These are phyloP conservation scores for Nothobranchius furzeri DNA, from an alignment of 2,113 vertebrate species.

Conservation along the genomic window DNA sequence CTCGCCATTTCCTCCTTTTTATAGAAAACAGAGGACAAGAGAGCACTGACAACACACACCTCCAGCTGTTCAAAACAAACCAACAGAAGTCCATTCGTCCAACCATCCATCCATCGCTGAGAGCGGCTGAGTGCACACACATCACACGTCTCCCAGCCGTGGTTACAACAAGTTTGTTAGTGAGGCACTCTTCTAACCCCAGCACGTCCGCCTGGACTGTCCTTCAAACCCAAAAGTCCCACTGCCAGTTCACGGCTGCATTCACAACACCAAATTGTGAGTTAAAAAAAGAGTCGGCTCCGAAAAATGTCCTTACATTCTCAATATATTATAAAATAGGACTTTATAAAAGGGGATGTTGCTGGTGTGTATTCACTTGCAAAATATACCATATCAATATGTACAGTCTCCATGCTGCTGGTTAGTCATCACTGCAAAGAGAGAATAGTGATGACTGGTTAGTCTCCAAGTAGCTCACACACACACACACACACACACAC, in stretches of 20 bases:
- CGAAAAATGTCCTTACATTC: conserved; percentile 64
- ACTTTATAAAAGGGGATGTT: conserved; percentile 75
- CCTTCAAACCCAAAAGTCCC: conserved; percentile 47
- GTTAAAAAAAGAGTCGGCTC: conserved; percentile 13
- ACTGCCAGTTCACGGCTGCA: conserved; percentile 26
- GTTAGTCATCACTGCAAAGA: conserved; percentile 90
- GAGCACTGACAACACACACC: conserved; percentile 59
- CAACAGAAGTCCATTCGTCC: conserved; percentile 42
- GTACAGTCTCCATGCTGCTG: conserved; percentile 84
- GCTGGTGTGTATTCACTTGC: conserved; percentile 73
- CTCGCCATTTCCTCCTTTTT: conserved; percentile 73
- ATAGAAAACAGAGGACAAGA: conserved; percentile 63
- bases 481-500: neutral
- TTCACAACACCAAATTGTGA: conserved; percentile 42
- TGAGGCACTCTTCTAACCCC: conserved; percentile 52
- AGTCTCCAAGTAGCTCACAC: conserved; percentile 21
- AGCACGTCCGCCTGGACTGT: conserved; percentile 48
- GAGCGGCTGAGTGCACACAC: conserved; percentile 39
- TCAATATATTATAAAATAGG: conserved; percentile 93
- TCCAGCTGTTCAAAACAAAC: conserved; percentile 23
- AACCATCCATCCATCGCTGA: conserved; percentile 16
- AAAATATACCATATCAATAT: conserved; percentile 90
- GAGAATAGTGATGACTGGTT: conserved; percentile 52
- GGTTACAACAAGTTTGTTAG: conserved; percentile 55
- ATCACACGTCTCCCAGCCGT: conserved; percentile 31